Evolutionary conservation across 2,888 invertebrate genomes (phyloP).

Genomic region (Tipula lateralis): DNA sequence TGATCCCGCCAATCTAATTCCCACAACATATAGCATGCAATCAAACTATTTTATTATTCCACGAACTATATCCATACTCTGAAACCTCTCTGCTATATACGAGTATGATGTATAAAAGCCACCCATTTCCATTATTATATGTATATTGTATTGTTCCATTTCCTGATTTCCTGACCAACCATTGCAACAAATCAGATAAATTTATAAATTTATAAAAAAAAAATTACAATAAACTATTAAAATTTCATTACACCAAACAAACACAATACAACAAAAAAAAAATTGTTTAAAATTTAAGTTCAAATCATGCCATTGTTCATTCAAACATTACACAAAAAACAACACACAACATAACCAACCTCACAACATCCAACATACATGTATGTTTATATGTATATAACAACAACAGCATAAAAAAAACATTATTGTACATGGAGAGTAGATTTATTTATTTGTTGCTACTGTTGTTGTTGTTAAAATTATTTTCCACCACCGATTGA

Average conservation of each 20-base stretch:
- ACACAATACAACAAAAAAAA: background rate
- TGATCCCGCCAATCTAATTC: too few species aligned
- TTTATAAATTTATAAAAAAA: background rate
- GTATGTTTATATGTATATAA: background rate
- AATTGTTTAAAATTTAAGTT: slow-evolving; percentile 2
- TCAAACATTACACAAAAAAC: background rate
- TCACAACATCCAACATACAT: background rate
- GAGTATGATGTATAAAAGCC: background rate
- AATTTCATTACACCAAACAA: slow-evolving; percentile 24
- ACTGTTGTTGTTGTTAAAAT: background rate
- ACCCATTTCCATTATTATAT: slow-evolving; percentile 24
- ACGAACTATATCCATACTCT: background rate
- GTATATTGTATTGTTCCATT: background rate
- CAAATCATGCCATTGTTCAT: slow-evolving; percentile 24
- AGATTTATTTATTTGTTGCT: slow-evolving; percentile 1
- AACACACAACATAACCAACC: background rate
- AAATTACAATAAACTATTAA: slow-evolving; percentile 24
- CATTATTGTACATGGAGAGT: slow-evolving; percentile 24
- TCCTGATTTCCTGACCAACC: slow-evolving; percentile 19
- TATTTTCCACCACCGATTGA: background rate
- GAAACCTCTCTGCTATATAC: background rate
- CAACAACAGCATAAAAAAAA: slow-evolving; percentile 3
- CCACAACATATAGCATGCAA: background rate
- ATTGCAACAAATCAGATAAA: slow-evolving; percentile 24
- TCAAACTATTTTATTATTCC: background rate